phyloP scores from a whole-genome alignment of 2,888 invertebrate species.

The Megalurothrips usitatus region DNA sequence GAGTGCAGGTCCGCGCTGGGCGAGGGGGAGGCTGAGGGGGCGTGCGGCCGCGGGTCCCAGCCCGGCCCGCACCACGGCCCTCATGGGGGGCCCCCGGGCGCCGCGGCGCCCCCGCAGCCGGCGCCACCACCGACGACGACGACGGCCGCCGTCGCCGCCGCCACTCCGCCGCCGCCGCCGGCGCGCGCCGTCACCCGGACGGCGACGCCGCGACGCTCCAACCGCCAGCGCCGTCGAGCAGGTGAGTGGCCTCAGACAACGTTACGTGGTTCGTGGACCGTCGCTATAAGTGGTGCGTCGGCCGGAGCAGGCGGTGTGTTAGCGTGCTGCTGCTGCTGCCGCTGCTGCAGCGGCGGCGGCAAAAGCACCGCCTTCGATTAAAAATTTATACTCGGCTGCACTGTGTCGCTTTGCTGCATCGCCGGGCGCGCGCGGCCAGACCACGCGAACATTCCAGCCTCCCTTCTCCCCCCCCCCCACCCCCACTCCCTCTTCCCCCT shows the following conservation, averaged over 20 bases:
- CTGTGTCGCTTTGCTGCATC: background rate
- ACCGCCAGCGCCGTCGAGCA: background rate
- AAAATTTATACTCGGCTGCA: too few relatives aligned
- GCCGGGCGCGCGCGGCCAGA: background rate
- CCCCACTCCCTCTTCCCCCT: background rate
- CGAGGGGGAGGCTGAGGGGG: background rate
- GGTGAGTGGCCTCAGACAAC: background rate
- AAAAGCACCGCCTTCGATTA: too few relatives aligned
- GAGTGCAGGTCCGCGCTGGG: slow-evolving; percentile 4
- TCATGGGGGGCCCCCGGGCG: too few relatives aligned
- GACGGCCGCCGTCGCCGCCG: background rate
- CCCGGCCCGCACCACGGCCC: too few relatives aligned
- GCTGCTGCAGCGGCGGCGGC: background rate
- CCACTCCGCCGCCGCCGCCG: background rate
- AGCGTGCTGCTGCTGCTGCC: background rate
- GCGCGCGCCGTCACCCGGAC: background rate
- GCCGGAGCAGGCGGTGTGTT: background rate
- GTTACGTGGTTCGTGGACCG: too few relatives aligned
- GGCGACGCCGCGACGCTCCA: background rate
- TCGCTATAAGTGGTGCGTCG: too few relatives aligned
- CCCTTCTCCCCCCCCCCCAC: too few relatives aligned
- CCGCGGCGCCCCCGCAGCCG: too few relatives aligned
- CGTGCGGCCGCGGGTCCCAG: background rate
- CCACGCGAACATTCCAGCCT: background rate
- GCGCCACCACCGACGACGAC: background rate